Conservation (phyloP, 23 tunicate genomes). For the Phallusia fumigata region DNA sequence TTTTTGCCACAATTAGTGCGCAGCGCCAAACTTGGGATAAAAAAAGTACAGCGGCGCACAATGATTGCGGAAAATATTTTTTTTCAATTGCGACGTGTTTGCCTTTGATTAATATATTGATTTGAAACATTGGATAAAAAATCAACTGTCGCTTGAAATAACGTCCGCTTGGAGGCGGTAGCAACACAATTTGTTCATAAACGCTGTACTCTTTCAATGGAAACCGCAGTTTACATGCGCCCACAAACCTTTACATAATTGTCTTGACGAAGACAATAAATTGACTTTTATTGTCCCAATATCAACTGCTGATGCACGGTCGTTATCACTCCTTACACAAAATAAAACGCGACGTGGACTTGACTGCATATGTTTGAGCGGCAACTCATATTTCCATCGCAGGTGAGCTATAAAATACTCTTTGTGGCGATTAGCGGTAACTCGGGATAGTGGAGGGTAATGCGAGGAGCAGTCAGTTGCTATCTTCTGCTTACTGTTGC, state of each 20-base stretch:
- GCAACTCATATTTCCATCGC: background rate
- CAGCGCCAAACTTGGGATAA: background rate
- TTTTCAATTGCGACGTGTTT: no score
- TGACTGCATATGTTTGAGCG: background rate
- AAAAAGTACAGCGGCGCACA: background rate
- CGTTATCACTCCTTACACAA: no score
- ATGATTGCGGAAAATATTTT: background rate
- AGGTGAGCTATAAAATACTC: background rate
- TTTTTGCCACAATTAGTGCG: background rate
- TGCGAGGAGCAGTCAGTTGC: background rate
- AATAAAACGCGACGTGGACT: background rate
- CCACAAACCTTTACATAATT: background rate
- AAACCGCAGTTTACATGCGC: background rate
- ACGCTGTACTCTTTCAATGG: no score
- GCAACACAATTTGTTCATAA: no score
- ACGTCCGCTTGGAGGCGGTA: no score
- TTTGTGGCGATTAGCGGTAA: background rate
- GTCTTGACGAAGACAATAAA: background rate
- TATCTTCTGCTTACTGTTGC: background rate
- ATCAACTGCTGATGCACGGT: no score
- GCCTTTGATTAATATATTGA: no score
- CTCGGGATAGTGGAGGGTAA: background rate
- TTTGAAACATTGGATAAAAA: no score
- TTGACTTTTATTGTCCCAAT: no score
- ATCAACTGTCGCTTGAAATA: no score